Conservation (phyloP, 2,797 vertebrate species). For the Thaleichthys pacificus region DNA sequence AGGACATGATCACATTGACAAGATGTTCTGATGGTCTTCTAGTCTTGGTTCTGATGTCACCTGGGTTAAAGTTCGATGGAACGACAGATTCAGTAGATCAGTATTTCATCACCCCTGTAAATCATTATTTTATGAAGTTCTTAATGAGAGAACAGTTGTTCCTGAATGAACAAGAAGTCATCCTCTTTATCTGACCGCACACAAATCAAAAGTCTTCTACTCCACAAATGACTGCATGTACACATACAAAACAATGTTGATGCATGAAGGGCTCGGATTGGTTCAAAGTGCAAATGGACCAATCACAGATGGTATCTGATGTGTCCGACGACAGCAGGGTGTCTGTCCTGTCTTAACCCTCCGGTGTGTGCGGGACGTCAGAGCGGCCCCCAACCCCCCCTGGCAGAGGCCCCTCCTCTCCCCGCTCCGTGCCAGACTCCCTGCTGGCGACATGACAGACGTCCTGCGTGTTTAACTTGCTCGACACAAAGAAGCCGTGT, state of each 20-base stretch:
- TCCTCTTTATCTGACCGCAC: no score
- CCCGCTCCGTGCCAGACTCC: slow-evolving; percentile 57
- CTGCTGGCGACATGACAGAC: slow-evolving; percentile 69
- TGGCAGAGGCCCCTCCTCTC: slow-evolving; percentile 46
- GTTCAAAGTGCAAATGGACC: slow-evolving; percentile 15
- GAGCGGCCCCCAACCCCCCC: slow-evolving; percentile 2
- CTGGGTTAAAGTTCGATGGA: neutral
- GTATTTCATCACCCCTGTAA: neutral
- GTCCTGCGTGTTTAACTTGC: slow-evolving; percentile 75
- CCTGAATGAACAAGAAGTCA: neutral
- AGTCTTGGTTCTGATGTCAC: neutral
- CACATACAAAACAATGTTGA: neutral
- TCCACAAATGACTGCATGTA: slow-evolving; percentile 3
- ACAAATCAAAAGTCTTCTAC: neutral
- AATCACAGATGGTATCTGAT: slow-evolving; percentile 16
- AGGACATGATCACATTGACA: neutral
- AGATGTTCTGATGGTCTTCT: slow-evolving; percentile 27
- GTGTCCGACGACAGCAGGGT: slow-evolving; percentile 22
- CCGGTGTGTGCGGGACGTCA: slow-evolving; percentile 52
- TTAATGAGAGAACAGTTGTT: neutral
- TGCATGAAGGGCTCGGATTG: slow-evolving; percentile 8
- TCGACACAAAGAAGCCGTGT: slow-evolving; percentile 77
- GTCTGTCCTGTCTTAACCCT: slow-evolving; percentile 65
- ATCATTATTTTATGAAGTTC: neutral
- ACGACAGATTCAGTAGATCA: neutral